Evolutionary conservation across 1,140 invertebrate genomes (phyloP).

Genomic region (Meloidogyne chitwoodi): DNA sequence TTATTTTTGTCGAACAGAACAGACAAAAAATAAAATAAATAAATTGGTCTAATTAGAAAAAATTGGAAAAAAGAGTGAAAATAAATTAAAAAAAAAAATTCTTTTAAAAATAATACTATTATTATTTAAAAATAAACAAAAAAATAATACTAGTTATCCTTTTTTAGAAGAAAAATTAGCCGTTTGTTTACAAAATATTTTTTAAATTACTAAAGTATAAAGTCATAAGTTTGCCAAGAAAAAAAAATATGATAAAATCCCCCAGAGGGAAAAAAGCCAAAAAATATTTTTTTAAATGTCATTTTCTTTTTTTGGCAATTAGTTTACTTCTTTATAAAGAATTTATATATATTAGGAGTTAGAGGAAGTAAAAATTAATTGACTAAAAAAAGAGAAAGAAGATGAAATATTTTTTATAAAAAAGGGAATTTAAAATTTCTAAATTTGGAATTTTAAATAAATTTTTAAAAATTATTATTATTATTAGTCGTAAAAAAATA

Average conservation of each 20-base stretch:
- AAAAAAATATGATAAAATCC: neutral
- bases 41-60: neutral
- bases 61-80: conserved; percentile 2
- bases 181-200: too few relatives aligned
- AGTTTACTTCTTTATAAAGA: neutral
- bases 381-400: neutral
- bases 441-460: neutral
- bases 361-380: neutral
- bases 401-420: neutral
- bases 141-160: too few relatives aligned
- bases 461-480: neutral
- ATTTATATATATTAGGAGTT: too few relatives aligned
- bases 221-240: neutral
- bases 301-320: neutral
- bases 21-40: neutral
- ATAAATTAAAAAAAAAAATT: neutral
- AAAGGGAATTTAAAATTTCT: neutral
- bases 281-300: neutral
- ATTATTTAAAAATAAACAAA: too few relatives aligned
- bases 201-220: neutral
- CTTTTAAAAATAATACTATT: neutral
- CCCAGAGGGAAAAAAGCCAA: neutral
- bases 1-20: neutral
- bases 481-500: neutral
- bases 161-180: too few relatives aligned